phyloP scores from a whole-genome alignment of 2,888 invertebrate genomes.

The Drosophila basisetae region DNA sequence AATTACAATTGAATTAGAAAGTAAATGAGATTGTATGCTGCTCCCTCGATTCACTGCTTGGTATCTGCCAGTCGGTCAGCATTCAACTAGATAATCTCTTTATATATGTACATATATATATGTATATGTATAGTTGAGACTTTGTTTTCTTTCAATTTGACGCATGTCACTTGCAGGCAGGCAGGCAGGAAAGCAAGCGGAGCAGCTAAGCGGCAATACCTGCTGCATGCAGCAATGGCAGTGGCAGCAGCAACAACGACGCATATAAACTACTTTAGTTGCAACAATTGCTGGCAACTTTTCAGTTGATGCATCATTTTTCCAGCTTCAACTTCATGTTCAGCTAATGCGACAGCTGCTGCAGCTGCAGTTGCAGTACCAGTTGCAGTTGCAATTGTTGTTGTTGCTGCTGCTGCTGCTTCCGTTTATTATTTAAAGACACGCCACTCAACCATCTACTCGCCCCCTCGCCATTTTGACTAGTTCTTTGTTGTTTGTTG shows the following conservation, averaged over 20 bases:
- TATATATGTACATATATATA: constrained; percentile 1
- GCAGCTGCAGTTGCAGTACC: constrained; percentile 22
- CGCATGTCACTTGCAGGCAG: constrained; percentile 47
- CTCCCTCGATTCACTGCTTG: neutral
- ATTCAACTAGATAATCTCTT: too few species aligned
- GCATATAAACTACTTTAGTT: constrained; percentile 27
- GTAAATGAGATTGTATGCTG: neutral
- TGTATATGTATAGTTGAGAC: constrained; percentile 5
- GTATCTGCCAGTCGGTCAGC: neutral
- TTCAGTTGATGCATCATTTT: constrained; percentile 55
- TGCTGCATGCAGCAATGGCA: constrained; percentile 17
- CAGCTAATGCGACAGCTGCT: constrained; percentile 60
- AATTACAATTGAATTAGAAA: neutral
- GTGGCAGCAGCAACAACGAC: constrained; percentile 22
- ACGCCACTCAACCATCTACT: constrained; percentile 4
- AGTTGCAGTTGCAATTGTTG: constrained; percentile 3
- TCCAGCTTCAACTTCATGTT: constrained; percentile 65
- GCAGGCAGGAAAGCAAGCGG: neutral
- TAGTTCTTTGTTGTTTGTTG: constrained; percentile 36
- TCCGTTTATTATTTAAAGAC: constrained; percentile 62
- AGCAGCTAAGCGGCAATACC: constrained; percentile 35
- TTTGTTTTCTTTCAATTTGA: constrained; percentile 62
- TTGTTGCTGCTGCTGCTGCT: constrained; percentile 2
- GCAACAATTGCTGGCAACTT: constrained; percentile 46
- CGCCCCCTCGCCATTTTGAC: neutral